Conservation (phyloP, 2,888 invertebrate genomes). For the Smittia sp. region DNA sequence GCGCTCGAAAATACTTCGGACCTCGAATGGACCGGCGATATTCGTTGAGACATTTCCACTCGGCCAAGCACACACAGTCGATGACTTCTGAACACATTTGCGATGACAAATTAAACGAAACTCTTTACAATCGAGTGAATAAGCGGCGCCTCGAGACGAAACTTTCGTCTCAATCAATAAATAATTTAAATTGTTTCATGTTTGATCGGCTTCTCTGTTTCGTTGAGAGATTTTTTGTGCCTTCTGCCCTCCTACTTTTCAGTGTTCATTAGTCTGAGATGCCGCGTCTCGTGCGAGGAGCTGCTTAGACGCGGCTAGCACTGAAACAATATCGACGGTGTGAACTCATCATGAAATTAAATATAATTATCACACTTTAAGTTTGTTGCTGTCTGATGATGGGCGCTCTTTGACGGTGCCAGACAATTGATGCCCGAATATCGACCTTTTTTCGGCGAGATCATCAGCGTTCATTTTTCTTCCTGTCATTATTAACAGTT, state of each 20-base stretch:
- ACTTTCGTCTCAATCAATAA: constrained; percentile 30
- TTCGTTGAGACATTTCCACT: background rate
- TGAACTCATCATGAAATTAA: constrained; percentile 28
- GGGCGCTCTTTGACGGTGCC: background rate
- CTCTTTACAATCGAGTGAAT: background rate
- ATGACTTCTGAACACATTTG: background rate
- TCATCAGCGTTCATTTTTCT: background rate
- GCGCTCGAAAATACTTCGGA: background rate
- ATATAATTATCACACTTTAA: constrained; percentile 41
- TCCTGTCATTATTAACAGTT: background rate
- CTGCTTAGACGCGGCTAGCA: background rate
- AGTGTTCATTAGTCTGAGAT: constrained; percentile 5
- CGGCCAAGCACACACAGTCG: too few relatives aligned
- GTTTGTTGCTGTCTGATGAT: constrained; percentile 5
- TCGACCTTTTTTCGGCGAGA: background rate
- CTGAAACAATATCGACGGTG: background rate
- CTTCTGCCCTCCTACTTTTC: constrained; percentile 31
- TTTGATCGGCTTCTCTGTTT: background rate
- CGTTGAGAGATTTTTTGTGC: background rate
- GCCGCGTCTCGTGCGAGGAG: constrained; percentile 11
- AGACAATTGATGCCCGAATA: background rate
- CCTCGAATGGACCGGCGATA: background rate
- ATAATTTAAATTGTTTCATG: background rate
- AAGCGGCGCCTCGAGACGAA: background rate
- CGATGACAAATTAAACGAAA: background rate